Base-by-base conservation (phyloP, 2,888 invertebrate species). In the Drosophila cracens region DNA sequence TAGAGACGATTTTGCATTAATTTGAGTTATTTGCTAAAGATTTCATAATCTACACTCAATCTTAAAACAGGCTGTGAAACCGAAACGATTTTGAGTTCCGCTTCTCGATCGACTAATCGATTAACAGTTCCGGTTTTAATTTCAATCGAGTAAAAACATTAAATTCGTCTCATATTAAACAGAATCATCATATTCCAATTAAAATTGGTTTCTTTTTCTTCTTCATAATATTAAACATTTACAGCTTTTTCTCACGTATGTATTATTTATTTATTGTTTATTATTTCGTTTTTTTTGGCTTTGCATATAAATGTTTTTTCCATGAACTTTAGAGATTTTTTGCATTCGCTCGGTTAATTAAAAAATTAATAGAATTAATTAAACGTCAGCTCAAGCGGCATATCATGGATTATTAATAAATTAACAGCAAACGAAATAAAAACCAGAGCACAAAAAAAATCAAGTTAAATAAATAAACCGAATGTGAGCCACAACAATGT, bases 341-440 rank as follows among this genome's bases (percentile, higher is more conserved):
- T 38, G 0, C n/a, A 31, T 36, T 51, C 27, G 40, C 16, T 38
- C 54, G 57, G 46, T 49, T 74, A 70, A 82, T 77, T 62, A 79
- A 79, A 83, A 84, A 82, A 79, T 84, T 74, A 85, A 87, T 80
- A 66, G 73, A 83, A 86, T 85, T 85, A 88, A 85, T 85, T 88
- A 88, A 88, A 85, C 74, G 88, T 78, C 88, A 82, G 83, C 74
- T 86, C 88, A 90, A 77, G 72, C 87, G 82, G 58, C 70, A 74
- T 90, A 90, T 90, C 89, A 87, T 90, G 75, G 75, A 56, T 67
- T 84, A 76, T 79, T 90, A 85, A 90, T 87, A 87, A 80, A 87
- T 90, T 77, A 90, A 74, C 75, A 78, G 31, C 49, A 52, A 70
- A 70, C 77, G 66, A 74, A 68, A 65, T 49, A 64, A 59, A 34